Percentiles rank a stretch among this genome's conserved stretches.
These are phyloP conservation scores for Alsophila aescularia DNA, from an alignment of 2,888 invertebrate species.

Conservation along the genomic window DNA sequence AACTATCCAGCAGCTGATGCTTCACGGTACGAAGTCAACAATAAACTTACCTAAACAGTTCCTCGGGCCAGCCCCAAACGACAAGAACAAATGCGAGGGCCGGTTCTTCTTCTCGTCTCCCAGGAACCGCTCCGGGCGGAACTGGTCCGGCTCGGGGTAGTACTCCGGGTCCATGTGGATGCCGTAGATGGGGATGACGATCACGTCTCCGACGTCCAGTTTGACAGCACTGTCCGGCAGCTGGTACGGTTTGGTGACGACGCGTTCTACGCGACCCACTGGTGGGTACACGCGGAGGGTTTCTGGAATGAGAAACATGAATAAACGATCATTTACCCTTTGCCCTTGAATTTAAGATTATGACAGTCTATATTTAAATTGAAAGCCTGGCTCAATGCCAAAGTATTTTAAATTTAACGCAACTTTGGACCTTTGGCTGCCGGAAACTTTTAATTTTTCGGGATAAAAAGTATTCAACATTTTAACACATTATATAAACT, in stretches of 20 bases:
- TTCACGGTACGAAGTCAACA: background rate
- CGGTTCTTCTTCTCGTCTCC: slow-evolving; percentile 79
- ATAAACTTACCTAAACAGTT: slow-evolving; percentile 76
- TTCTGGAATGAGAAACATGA: slow-evolving; percentile 65
- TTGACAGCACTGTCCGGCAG: slow-evolving; percentile 74
- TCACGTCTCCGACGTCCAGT: slow-evolving; percentile 71
- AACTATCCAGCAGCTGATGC: too few species aligned
- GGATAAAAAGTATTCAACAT: too few species aligned
- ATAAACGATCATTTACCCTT: too few species aligned
- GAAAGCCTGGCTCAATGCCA: too few species aligned
- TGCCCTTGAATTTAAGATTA: too few species aligned
- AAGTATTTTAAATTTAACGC: too few species aligned
- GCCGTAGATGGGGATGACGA: slow-evolving; percentile 76
- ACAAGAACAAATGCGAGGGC: slow-evolving; percentile 76
- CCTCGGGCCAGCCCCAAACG: slow-evolving; percentile 82
- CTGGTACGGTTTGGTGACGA: slow-evolving; percentile 81
- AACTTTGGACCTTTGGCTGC: too few species aligned
- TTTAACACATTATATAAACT: too few species aligned
- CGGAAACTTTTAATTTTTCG: too few species aligned
- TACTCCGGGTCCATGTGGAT: slow-evolving; percentile 82
- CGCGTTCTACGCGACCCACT: slow-evolving; percentile 77
- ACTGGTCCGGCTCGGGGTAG: slow-evolving; percentile 82
- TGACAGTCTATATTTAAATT: too few species aligned
- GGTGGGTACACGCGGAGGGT: slow-evolving; percentile 85
- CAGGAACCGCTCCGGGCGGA: slow-evolving; percentile 83